Conservation (phyloP, 1,140 invertebrate genomes). For the Neotoxoptera formosana region DNA sequence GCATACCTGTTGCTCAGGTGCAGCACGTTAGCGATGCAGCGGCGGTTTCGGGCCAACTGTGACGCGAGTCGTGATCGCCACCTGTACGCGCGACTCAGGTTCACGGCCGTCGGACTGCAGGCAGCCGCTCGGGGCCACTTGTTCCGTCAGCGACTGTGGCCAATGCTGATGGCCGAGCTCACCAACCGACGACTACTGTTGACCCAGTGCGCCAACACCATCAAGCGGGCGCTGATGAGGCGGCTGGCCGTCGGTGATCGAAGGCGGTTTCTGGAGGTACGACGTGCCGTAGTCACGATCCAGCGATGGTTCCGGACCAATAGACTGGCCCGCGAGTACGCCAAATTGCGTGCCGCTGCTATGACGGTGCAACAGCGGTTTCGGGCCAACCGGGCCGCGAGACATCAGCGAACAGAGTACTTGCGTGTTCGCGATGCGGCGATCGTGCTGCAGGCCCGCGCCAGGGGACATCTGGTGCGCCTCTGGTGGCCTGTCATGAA, state of each 20-base stretch:
- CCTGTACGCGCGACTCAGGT: not conserved
- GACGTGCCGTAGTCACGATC: slow-evolving; percentile 67
- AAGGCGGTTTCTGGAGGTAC: slow-evolving; percentile 62
- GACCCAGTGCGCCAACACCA: not conserved
- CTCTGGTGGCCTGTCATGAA: not conserved
- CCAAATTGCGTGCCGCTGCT: slow-evolving; percentile 61
- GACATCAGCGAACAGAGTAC: not conserved
- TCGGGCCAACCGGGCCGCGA: slow-evolving; percentile 59
- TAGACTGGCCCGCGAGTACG: slow-evolving; percentile 56
- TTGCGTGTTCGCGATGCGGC: not conserved
- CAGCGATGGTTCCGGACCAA: slow-evolving; percentile 66
- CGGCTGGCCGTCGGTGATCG: slow-evolving; percentile 61
- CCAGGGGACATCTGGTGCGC: not conserved
- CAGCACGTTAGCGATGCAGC: slow-evolving; percentile 69
- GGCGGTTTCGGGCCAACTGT: slow-evolving; percentile 64
- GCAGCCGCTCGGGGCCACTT: not conserved
- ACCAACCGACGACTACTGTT: not conserved
- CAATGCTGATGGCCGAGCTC: not conserved
- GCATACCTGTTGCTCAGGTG: slow-evolving; percentile 61
- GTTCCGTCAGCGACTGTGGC: not conserved
- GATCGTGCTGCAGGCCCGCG: not conserved
- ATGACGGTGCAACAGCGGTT: slow-evolving; percentile 62
- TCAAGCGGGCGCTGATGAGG: not conserved
- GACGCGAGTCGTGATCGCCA: not conserved
- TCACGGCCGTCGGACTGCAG: not conserved